Evolutionary conservation across 2,888 invertebrate genomes (phyloP).

Genomic region (Macaria liturata): DNA sequence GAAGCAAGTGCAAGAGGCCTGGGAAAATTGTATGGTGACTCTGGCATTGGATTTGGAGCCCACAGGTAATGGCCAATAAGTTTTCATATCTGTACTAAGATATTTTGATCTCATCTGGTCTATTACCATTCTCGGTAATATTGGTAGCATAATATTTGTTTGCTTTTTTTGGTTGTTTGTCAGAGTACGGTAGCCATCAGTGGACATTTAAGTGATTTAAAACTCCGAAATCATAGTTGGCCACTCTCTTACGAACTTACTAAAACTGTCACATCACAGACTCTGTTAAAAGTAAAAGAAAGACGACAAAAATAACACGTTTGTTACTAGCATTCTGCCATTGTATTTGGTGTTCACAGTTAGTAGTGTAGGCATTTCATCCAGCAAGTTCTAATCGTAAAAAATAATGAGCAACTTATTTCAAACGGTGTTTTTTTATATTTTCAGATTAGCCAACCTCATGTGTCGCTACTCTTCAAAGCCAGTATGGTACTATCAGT

Average conservation of each 20-base stretch:
- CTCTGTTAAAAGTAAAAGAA: no score
- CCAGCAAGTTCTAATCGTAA: no score
- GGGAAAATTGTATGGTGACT: constrained; percentile 83
- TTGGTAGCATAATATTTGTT: no score
- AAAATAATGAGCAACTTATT: no score
- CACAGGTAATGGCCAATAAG: constrained; percentile 61
- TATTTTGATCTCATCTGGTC: no score
- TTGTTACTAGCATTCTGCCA: not conserved
- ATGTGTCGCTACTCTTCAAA: constrained; percentile 80
- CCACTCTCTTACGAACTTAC: not conserved
- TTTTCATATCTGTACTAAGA: no score
- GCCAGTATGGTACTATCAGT: constrained; percentile 86
- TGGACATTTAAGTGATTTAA: not conserved
- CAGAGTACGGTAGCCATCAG: not conserved
- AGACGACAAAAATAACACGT: not conserved
- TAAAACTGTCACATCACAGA: not conserved
- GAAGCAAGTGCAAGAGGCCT: constrained; percentile 63
- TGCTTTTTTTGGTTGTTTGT: no score
- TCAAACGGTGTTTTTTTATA: not conserved
- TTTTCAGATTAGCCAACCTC: constrained; percentile 79
- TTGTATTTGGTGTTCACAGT: not conserved
- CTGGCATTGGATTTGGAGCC: constrained; percentile 81
- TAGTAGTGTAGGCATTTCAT: not conserved
- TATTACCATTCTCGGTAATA: no score
- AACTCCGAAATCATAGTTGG: not conserved